Base-by-base conservation (phyloP, 2,888 invertebrate species). In the Diadegma fenestrale region DNA sequence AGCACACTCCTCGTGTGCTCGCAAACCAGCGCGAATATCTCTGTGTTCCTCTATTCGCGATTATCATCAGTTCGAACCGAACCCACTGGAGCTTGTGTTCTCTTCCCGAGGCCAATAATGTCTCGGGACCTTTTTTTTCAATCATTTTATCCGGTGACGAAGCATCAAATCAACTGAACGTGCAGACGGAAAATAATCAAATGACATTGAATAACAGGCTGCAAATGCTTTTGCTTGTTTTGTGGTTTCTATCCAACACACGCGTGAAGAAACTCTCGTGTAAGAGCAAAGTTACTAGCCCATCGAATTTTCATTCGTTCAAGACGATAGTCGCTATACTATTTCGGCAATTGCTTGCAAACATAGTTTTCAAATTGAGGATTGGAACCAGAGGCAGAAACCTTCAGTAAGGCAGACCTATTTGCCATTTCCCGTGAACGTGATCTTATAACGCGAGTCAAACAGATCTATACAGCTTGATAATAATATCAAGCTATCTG, bases 401-500 rank as follows among this genome's bases (percentile, higher is more conserved):
- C 10, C 37, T 37, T 37, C 37, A 10, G 37, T 37, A 10, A 51
- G 17, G 43, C 69, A 76, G 54, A 76, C 66, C 69, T 72, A 75
- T 72, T 76, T 45, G 69, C 73, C 69, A 63, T 80, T 80, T 76
- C 43, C 45, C 7, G 54, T 64, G 76, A 33, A 84, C 84, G 84
- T 84, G 84, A 84, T 76, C 73, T 75, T 75, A 63, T 69, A 69
- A 77, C 63, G 22, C 68, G 19, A 26, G 72, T 66, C 43, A 64
- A 58, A 58, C 48, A 26, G 37, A 66, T 78, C 66, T 68, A 41
- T 30, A 58, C 54, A 68, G 68, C 12, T 54, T 43, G 45, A 71
- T 77, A 80, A 80, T 76, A 71, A 75, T 71, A 76, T 71, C 71
- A 30, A 5, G 19, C 19, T 12, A 54, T 77, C 76, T n/a, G 30